Percentiles rank a stretch among this genome's conserved stretches.
phyloP scores from a whole-genome alignment of 2,113 vertebrate genomes.

The Stictonetta naevosa region DNA sequence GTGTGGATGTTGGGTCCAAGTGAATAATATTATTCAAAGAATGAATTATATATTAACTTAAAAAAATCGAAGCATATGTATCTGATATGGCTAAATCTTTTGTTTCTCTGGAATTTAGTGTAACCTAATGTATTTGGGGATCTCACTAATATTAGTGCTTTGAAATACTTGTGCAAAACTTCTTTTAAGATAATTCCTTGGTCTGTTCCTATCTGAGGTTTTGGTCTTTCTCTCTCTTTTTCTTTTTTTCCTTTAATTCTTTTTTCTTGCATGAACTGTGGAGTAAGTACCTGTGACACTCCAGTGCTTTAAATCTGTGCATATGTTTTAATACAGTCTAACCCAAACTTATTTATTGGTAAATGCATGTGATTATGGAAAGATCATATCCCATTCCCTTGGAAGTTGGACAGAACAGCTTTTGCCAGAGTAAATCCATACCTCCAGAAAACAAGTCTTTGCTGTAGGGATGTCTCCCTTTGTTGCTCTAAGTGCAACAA shows the following conservation, averaged over 20 bases:
- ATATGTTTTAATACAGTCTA: conserved; percentile 55
- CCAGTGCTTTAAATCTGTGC: conserved; percentile 46
- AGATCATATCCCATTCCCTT: neutral
- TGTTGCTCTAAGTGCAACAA: neutral
- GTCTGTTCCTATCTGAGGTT: conserved; percentile 24
- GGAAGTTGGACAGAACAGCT: conserved; percentile 5
- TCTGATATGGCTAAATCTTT: conserved; percentile 20
- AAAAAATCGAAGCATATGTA: conserved; percentile 15
- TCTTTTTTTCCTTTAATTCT: neutral
- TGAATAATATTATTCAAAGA: conserved; percentile 46
- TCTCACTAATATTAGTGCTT: conserved; percentile 54
- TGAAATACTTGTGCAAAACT: conserved; percentile 30
- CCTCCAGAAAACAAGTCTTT: neutral
- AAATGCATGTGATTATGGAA: conserved; percentile 52
- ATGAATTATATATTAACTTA: conserved; percentile 57
- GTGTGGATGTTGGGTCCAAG: conserved; percentile 44
- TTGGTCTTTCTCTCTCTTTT: neutral
- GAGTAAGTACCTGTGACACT: conserved; percentile 41
- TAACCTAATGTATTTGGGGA: conserved; percentile 51
- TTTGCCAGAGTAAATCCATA: neutral
- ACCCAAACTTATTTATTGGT: conserved; percentile 65
- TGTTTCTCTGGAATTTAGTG: conserved; percentile 59
- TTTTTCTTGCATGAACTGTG: conserved; percentile 71
- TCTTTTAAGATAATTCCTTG: conserved; percentile 31
- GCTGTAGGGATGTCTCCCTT: neutral